These are phyloP conservation scores for Ips nitidus DNA, from an alignment of 1,140 invertebrate species.

Conservation along the genomic window DNA sequence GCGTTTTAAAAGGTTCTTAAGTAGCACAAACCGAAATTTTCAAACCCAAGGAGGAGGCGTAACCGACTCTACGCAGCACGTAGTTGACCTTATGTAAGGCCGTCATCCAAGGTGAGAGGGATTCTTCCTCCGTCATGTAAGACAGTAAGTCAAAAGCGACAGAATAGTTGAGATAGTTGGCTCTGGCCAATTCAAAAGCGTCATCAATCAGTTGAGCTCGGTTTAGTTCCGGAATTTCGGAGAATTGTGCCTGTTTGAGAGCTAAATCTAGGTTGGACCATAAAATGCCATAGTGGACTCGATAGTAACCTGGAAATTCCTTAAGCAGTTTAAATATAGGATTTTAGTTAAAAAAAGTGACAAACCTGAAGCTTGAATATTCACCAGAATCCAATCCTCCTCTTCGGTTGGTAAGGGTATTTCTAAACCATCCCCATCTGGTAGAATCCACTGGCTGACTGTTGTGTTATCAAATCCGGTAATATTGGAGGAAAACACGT, in stretches of 20 bases:
- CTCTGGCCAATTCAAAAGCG: constrained; percentile 62
- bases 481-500: too few relatives aligned
- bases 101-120: constrained; percentile 65
- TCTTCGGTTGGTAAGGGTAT: too few relatives aligned
- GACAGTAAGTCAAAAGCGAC: constrained; percentile 59
- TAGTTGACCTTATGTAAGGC: constrained; percentile 52
- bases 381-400: too few relatives aligned
- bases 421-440: too few relatives aligned
- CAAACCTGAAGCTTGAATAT: too few relatives aligned
- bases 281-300: constrained; percentile 75
- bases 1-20: not conserved
- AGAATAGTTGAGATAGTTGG: constrained; percentile 51
- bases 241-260: constrained; percentile 55
- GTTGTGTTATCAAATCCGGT: too few relatives aligned
- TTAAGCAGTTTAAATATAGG: too few relatives aligned
- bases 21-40: not conserved
- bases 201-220: constrained; percentile 81
- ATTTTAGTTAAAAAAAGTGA: too few relatives aligned
- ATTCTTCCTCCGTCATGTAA: constrained; percentile 62
- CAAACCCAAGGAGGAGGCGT: not conserved
- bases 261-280: constrained; percentile 64
- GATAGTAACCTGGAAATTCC: constrained; percentile 65
- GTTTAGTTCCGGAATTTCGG: constrained; percentile 67
- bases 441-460: too few relatives aligned
- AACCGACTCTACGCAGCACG: constrained; percentile 3